Evolutionary conservation across 1,140 invertebrate genomes (phyloP).

Genomic region (Lasaia peninsularis): DNA sequence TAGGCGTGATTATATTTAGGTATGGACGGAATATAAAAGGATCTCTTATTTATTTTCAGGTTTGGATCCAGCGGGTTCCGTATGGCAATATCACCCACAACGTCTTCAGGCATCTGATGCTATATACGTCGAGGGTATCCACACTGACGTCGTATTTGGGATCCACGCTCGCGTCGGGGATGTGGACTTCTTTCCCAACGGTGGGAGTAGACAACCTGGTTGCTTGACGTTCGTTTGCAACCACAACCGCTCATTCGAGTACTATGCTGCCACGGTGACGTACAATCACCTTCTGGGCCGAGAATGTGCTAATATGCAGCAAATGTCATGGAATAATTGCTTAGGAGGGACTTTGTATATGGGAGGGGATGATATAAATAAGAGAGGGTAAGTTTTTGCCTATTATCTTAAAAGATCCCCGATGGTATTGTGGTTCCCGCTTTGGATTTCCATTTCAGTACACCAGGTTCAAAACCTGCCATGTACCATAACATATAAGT

Average conservation of each 20-base stretch:
- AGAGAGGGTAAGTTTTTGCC: constrained; percentile 43
- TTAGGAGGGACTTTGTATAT: constrained; percentile 30
- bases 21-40: no score
- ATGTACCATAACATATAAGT: no score
- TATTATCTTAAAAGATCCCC: no score
- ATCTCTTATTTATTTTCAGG: constrained; percentile 54
- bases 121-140: constrained; percentile 84
- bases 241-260: constrained; percentile 79
- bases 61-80: constrained; percentile 83
- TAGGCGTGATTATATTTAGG: no score
- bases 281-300: constrained; percentile 39
- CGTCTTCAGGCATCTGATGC: constrained; percentile 76
- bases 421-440: no score
- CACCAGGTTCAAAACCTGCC: no score
- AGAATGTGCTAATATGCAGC: constrained; percentile 27
- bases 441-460: no score
- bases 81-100: constrained; percentile 74
- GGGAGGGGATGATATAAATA: constrained; percentile 43
- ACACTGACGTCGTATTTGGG: constrained; percentile 82
- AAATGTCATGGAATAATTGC: constrained; percentile 38
- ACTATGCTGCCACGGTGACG: constrained; percentile 72
- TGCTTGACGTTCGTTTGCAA: constrained; percentile 77
- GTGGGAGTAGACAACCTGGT: constrained; percentile 78
- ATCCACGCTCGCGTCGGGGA: constrained; percentile 76
- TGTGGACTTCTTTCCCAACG: constrained; percentile 89